Conservation (phyloP, 1,140 invertebrate species). For the Ostrea edulis region DNA sequence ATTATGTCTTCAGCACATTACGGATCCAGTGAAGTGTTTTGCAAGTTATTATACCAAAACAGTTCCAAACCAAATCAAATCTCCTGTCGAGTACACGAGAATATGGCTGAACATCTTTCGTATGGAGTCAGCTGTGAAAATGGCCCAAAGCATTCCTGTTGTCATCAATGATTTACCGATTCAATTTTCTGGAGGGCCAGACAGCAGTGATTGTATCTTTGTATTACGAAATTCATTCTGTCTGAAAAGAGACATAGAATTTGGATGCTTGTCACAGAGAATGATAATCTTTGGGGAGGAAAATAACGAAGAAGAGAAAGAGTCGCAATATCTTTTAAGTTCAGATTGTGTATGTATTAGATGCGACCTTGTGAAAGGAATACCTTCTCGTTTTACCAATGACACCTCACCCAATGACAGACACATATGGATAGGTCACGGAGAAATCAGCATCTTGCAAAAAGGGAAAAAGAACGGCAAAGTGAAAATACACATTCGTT, state of each 20-base stretch:
- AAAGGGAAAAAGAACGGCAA: conserved; percentile 45
- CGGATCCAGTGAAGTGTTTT: conserved; percentile 56
- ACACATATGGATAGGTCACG: conserved; percentile 46
- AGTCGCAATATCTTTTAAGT: conserved; percentile 42
- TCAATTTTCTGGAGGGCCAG: not conserved
- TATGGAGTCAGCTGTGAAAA: conserved; percentile 60
- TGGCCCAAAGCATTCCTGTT: conserved; percentile 43
- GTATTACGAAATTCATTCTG: conserved; percentile 21
- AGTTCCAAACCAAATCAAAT: conserved; percentile 32
- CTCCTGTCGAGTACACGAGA: conserved; percentile 48
- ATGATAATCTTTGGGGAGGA: conserved; percentile 21
- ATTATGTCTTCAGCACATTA: conserved; percentile 58
- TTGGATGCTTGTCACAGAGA: conserved; percentile 1
- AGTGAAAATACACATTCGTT: conserved; percentile 46
- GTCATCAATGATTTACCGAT: conserved; percentile 45
- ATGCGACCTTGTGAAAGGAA: not conserved
- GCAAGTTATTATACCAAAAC: conserved; percentile 41
- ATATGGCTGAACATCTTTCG: conserved; percentile 60
- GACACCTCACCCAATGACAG: conserved; percentile 18
- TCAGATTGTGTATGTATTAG: conserved; percentile 47
- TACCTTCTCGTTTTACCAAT: not conserved
- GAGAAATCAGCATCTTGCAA: conserved; percentile 46
- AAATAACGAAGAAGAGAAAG: conserved; percentile 32
- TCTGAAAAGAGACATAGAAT: conserved; percentile 28
- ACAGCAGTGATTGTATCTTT: conserved; percentile 1